phyloP scores from a whole-genome alignment of 1,140 invertebrate genomes.

The Berghia stephanieae region DNA sequence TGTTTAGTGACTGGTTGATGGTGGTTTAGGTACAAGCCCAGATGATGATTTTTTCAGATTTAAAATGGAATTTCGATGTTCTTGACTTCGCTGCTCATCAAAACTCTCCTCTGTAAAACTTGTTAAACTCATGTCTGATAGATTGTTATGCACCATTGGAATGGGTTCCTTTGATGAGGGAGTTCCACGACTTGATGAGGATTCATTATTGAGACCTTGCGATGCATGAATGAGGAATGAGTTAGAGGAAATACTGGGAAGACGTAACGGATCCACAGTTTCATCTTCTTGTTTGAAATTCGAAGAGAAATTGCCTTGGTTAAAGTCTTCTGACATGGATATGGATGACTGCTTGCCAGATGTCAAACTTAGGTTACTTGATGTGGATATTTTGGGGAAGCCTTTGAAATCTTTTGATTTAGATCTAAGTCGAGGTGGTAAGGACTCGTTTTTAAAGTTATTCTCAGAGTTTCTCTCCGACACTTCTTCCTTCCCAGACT shows the following conservation, averaged over 20 bases:
- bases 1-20: too few relatives aligned
- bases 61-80: too few relatives aligned
- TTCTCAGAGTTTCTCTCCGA: not conserved
- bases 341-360: too few relatives aligned
- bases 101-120: too few relatives aligned
- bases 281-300: too few relatives aligned
- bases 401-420: not conserved
- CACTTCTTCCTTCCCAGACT: not conserved
- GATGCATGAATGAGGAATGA: conserved; percentile 34
- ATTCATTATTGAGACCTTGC: conserved; percentile 24
- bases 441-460: not conserved
- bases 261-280: conserved; percentile 13
- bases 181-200: not conserved
- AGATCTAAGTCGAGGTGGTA: not conserved
- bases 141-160: conserved; percentile 30
- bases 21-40: too few relatives aligned
- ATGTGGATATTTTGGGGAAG: not conserved
- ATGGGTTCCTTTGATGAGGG: conserved; percentile 7
- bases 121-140: conserved; percentile 17
- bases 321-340: too few relatives aligned
- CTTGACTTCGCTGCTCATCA: too few relatives aligned
- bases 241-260: conserved; percentile 32
- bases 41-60: too few relatives aligned
- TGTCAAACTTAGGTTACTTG: not conserved
- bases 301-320: too few relatives aligned